Evolutionary conservation across 2,113 vertebrate species (phyloP).

Genomic region (western clawed frog (Xenopus tropicalis)): DNA sequence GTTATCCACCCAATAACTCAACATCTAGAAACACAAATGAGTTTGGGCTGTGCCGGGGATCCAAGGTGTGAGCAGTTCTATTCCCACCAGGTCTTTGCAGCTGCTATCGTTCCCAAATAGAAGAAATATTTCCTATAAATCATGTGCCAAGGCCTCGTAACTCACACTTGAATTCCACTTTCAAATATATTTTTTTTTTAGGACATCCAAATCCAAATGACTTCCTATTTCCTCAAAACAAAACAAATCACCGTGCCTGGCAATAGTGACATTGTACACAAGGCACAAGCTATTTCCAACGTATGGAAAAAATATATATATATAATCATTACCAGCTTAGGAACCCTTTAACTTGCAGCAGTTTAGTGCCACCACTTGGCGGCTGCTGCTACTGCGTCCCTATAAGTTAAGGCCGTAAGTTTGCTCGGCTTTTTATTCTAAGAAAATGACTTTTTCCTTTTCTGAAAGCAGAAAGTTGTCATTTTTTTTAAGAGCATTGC

Average conservation of each 20-base stretch:
- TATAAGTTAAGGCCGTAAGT: background rate
- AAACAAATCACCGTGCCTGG: slow-evolving; percentile 15
- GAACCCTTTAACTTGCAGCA: background rate
- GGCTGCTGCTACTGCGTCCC: slow-evolving; percentile 57
- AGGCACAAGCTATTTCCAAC: slow-evolving; percentile 11
- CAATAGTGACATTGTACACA: background rate
- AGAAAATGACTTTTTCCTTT: background rate
- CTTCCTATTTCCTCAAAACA: slow-evolving; percentile 27
- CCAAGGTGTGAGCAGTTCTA: slow-evolving; percentile 14
- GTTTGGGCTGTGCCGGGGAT: slow-evolving; percentile 10
- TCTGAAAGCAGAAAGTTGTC: background rate
- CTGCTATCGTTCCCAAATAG: slow-evolving; percentile 15
- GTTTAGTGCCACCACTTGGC: slow-evolving; percentile 66
- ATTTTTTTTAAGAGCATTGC: background rate
- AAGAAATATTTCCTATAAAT: slow-evolving; percentile 1
- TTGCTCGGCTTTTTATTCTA: background rate
- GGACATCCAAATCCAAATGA: slow-evolving; percentile 26
- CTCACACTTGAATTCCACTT: too few species aligned
- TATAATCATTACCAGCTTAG: background rate
- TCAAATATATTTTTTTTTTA: too few species aligned
- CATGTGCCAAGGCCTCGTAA: background rate
- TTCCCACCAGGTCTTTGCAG: slow-evolving; percentile 11
- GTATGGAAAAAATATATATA: slow-evolving; percentile 13
- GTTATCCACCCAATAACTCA: slow-evolving; percentile 20
- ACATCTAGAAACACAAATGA: slow-evolving; percentile 12